Percentiles rank a stretch among this genome's conserved stretches.
Evolutionary conservation across 2,888 invertebrate species (phyloP).

Genomic region (Ceramica pisi): DNA sequence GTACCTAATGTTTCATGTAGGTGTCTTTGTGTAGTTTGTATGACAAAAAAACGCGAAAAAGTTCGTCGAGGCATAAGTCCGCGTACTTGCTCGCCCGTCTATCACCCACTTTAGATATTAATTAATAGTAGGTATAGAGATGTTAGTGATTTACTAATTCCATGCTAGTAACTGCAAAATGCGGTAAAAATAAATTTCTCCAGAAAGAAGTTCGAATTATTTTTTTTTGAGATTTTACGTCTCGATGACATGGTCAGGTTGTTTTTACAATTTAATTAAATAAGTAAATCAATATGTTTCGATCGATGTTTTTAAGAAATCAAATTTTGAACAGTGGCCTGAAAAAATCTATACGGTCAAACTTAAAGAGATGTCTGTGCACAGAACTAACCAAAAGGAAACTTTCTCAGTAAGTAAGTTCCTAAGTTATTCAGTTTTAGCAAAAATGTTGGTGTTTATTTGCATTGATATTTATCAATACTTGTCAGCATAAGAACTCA

Average conservation of each 20-base stretch:
- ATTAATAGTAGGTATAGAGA: no score
- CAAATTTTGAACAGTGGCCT: conserved; percentile 92
- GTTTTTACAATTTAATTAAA: conserved; percentile 73
- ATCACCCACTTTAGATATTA: no score
- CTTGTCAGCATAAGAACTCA: neutral
- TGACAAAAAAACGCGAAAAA: no score
- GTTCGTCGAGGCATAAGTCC: no score
- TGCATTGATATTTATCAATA: neutral
- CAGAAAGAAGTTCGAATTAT: conserved; percentile 2
- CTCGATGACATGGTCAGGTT: conserved; percentile 79
- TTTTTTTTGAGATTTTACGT: neutral
- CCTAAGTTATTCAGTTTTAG: conserved; percentile 15
- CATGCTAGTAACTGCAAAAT: neutral
- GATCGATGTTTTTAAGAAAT: conserved; percentile 93
- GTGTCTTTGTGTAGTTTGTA: no score
- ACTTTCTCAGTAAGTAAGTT: conserved; percentile 90
- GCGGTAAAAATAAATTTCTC: neutral
- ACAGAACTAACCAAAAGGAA: conserved; percentile 92
- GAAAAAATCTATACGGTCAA: conserved; percentile 91
- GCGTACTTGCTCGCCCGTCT: no score
- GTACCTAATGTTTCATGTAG: no score
- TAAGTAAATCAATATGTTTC: conserved; percentile 92
- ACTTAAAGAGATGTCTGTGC: conserved; percentile 91
- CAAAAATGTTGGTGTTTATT: neutral
- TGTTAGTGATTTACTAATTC: neutral